A percentile compares a stretch with the other conserved stretches of the same genome.
phyloP scores from a whole-genome alignment of 2,113 vertebrate genomes.

The Micromys minutus region DNA sequence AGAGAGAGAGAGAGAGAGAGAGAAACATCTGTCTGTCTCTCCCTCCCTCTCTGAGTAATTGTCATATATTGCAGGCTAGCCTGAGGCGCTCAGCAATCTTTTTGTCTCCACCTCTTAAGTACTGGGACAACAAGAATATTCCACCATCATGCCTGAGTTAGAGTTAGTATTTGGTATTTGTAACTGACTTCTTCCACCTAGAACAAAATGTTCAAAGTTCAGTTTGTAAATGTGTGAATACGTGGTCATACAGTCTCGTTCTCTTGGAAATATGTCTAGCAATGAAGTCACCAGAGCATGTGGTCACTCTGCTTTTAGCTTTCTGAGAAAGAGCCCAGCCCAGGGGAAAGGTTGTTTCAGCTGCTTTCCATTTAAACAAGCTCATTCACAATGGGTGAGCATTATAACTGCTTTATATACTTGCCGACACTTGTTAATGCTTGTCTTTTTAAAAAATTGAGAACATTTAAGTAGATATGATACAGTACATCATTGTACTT shows the following conservation, averaged over 20 bases:
- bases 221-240: background rate
- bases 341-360: background rate
- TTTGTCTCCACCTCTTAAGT: background rate
- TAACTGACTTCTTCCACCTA: background rate
- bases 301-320: background rate
- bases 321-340: background rate
- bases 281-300: background rate
- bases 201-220: background rate
- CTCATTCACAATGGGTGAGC: background rate
- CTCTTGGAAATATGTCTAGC: background rate
- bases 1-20: background rate
- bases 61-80: background rate
- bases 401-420: background rate
- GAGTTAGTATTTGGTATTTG: background rate
- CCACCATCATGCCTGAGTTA: background rate
- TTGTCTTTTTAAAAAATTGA: background rate
- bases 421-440: background rate
- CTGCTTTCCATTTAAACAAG: background rate
- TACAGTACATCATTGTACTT: background rate
- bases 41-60: background rate
- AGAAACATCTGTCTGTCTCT: background rate
- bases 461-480: background rate
- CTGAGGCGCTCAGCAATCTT: background rate
- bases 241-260: background rate
- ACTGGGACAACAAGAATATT: background rate